A percentile compares a stretch with the other conserved stretches of the same genome.
Conservation (phyloP, 2,888 invertebrate genomes). For the Papilio protenor region DNA sequence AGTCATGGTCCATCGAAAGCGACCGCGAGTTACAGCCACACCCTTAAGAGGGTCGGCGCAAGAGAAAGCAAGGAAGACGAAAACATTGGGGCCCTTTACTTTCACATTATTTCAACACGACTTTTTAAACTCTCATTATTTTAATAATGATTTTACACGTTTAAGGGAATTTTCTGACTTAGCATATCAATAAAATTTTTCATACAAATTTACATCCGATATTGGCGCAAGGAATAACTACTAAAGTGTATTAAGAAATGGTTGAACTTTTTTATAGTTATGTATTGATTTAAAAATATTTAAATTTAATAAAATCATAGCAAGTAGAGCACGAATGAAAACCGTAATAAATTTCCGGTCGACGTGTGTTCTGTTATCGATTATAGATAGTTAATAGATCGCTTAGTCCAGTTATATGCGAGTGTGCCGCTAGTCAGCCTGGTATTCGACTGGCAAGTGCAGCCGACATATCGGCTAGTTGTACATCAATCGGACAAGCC, state of each 20-base stretch:
- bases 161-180: background rate
- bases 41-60: slow-evolving; percentile 60
- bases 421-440: slow-evolving; percentile 69
- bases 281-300: background rate
- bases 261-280: background rate
- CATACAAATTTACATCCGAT: too few relatives aligned
- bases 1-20: slow-evolving; percentile 33
- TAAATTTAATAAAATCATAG: background rate
- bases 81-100: slow-evolving; percentile 73
- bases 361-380: slow-evolving; percentile 20
- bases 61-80: slow-evolving; percentile 68
- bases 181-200: too few relatives aligned
- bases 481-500: slow-evolving; percentile 47
- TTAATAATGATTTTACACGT: background rate
- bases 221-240: too few relatives aligned
- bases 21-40: slow-evolving; percentile 44
- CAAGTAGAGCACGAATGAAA: slow-evolving; percentile 5
- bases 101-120: slow-evolving; percentile 48
- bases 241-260: too few relatives aligned
- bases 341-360: slow-evolving; percentile 35
- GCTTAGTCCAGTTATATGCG: slow-evolving; percentile 63
- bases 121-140: background rate
- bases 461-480: slow-evolving; percentile 54
- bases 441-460: slow-evolving; percentile 66
- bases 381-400: slow-evolving; percentile 45